These are phyloP conservation scores for Drosophila pectinifera DNA, from an alignment of 1,140 invertebrate species.

Conservation along the genomic window DNA sequence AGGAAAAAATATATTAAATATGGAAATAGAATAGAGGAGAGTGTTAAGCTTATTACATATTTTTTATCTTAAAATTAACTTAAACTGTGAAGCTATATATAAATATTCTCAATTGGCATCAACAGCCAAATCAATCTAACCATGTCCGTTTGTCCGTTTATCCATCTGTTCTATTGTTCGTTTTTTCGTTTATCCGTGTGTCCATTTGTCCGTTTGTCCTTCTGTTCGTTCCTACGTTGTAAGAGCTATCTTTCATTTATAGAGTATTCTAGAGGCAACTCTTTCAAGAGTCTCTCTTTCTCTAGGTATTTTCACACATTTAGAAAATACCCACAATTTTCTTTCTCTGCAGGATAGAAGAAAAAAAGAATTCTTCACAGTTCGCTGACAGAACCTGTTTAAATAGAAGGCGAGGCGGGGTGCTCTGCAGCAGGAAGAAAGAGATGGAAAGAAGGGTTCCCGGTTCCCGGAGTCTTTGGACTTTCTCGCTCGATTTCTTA, in stretches of 20 bases:
- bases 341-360: not conserved
- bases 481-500: slow-evolving; percentile 60
- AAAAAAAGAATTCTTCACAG: slow-evolving; percentile 72
- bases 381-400: slow-evolving; percentile 80
- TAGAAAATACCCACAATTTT: too few relatives aligned
- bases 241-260: too few relatives aligned
- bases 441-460: slow-evolving; percentile 9
- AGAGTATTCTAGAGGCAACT: too few relatives aligned
- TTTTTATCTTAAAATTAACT: not conserved
- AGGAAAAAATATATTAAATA: not conserved
- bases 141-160: too few relatives aligned
- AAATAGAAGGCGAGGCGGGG: slow-evolving; percentile 3
- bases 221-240: too few relatives aligned
- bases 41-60: not conserved
- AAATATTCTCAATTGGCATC: not conserved
- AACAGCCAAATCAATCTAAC: not conserved
- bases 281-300: too few relatives aligned
- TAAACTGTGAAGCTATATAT: not conserved
- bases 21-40: too few relatives aligned
- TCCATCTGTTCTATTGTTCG: too few relatives aligned
- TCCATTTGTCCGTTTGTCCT: too few relatives aligned
- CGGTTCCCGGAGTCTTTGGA: slow-evolving; percentile 10
- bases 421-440: not conserved
- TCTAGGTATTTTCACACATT: too few relatives aligned
- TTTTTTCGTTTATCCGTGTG: too few relatives aligned